A percentile compares a stretch with the other conserved stretches of the same genome.
phyloP scores from a whole-genome alignment of 2,888 invertebrate genomes.

The Drosophila dives region DNA sequence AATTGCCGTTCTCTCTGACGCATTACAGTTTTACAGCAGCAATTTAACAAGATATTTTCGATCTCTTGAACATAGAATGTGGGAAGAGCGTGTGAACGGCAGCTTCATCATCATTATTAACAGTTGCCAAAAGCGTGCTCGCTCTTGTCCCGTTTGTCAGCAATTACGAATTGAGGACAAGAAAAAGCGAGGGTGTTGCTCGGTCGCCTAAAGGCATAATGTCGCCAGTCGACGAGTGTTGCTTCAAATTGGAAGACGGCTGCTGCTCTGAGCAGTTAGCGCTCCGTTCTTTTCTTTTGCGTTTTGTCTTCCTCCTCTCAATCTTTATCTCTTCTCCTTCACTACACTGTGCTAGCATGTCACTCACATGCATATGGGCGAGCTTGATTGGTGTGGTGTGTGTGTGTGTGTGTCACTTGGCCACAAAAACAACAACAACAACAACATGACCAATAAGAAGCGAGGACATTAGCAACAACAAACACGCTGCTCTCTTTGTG shows the following conservation, averaged over 20 bases:
- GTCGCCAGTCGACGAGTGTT: slow-evolving; percentile 54
- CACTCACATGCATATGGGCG: slow-evolving; percentile 13
- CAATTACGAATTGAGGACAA: slow-evolving; percentile 38
- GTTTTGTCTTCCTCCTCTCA: neutral
- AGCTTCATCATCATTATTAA: slow-evolving; percentile 72
- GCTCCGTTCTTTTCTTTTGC: neutral
- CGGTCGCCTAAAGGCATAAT: slow-evolving; percentile 33
- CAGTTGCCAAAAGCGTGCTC: slow-evolving; percentile 52
- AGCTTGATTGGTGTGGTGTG: neutral
- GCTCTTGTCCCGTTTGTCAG: slow-evolving; percentile 6
- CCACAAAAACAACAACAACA: slow-evolving; percentile 31
- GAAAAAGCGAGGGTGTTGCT: slow-evolving; percentile 8
- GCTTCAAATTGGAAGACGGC: slow-evolving; percentile 54
- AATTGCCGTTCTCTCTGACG: neutral
- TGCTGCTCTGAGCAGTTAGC: slow-evolving; percentile 16
- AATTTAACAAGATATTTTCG: neutral
- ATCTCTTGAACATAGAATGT: slow-evolving; percentile 24
- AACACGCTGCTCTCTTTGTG: slow-evolving; percentile 31
- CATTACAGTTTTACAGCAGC: neutral
- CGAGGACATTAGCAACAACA: slow-evolving; percentile 43
- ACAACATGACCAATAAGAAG: neutral
- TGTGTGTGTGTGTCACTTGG: slow-evolving; percentile 15
- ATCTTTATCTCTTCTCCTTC: neutral
- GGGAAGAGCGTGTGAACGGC: slow-evolving; percentile 48
- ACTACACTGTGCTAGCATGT: slow-evolving; percentile 17